A percentile compares a stretch with the other conserved stretches of the same genome.
Evolutionary conservation across 1,140 invertebrate genomes (phyloP).

Genomic region (Hyles euphorbiae): DNA sequence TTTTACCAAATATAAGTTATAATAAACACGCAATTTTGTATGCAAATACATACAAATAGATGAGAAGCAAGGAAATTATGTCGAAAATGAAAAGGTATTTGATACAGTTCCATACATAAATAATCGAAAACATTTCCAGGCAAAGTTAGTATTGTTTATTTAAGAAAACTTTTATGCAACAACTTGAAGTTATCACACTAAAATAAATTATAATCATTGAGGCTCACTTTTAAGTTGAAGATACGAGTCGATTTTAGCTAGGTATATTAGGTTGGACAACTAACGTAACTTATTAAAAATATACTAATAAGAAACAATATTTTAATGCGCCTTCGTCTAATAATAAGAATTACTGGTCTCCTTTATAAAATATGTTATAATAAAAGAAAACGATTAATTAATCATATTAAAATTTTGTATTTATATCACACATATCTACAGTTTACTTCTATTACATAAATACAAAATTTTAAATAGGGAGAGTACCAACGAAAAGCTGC

Average conservation of each 20-base stretch:
- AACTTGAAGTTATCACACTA: conserved; percentile 68
- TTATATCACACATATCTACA: conserved; percentile 76
- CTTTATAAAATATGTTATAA: conserved; percentile 54
- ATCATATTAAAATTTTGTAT: conserved; percentile 76
- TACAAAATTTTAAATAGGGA: conserved; percentile 75
- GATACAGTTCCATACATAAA: conserved; percentile 12
- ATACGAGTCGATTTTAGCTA: conserved; percentile 56
- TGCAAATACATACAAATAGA: too few relatives aligned
- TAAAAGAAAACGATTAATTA: conserved; percentile 66
- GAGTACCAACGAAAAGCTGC: conserved; percentile 71
- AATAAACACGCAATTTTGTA: too few relatives aligned
- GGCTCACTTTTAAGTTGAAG: conserved; percentile 53
- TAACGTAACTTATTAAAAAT: conserved; percentile 71
- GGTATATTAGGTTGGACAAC: conserved; percentile 53
- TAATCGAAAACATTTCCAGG: conserved; percentile 61
- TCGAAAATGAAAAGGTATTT: too few relatives aligned
- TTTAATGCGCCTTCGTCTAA: conserved; percentile 57
- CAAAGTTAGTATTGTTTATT: conserved; percentile 72
- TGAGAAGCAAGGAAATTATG: too few relatives aligned
- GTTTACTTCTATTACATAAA: conserved; percentile 75
- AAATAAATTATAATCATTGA: conserved; percentile 69
- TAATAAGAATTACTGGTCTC: conserved; percentile 58
- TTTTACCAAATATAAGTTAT: too few relatives aligned
- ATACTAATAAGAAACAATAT: conserved; percentile 70
- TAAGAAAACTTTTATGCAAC: conserved; percentile 69